A percentile compares a stretch with the other conserved stretches of the same genome.
These are phyloP conservation scores for Chorisops tibialis DNA, from an alignment of 2,888 invertebrate genomes.

Conservation along the genomic window DNA sequence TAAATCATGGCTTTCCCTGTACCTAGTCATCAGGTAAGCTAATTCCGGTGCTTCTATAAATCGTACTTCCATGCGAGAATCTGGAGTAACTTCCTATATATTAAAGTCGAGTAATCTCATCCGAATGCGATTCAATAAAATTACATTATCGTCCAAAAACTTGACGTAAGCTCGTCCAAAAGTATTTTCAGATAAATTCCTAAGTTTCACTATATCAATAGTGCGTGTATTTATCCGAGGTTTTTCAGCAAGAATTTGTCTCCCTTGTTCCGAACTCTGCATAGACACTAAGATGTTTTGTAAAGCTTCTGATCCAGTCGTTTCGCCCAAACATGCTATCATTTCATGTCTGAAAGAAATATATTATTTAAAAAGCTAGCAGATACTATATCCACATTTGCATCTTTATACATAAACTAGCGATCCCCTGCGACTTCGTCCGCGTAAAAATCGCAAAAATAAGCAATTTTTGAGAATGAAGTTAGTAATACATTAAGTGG, in stretches of 20 bases:
- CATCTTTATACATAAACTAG: too few relatives aligned
- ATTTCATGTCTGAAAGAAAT: constrained; percentile 69
- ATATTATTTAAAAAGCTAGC: background rate
- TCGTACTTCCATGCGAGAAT: constrained; percentile 82
- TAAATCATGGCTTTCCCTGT: constrained; percentile 95
- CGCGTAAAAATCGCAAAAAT: too few relatives aligned
- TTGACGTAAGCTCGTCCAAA: constrained; percentile 82
- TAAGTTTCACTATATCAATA: constrained; percentile 70
- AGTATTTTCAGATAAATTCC: constrained; percentile 71
- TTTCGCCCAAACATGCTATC: constrained; percentile 93
- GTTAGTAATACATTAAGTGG: too few relatives aligned
- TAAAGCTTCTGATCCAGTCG: constrained; percentile 73
- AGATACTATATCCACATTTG: too few relatives aligned
- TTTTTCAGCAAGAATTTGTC: constrained; percentile 67
- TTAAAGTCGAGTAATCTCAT: background rate
- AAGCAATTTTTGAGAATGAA: too few relatives aligned
- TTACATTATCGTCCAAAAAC: constrained; percentile 72
- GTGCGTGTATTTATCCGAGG: constrained; percentile 85
- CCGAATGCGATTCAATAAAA: constrained; percentile 37
- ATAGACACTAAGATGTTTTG: constrained; percentile 71
- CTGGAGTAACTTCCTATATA: constrained; percentile 76
- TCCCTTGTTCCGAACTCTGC: constrained; percentile 73
- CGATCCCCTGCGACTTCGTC: too few relatives aligned
- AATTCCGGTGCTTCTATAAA: constrained; percentile 85
- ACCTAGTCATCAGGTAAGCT: constrained; percentile 96